Evolutionary conservation across 2,888 invertebrate species (phyloP).

Genomic region (Ennomos quercinarius): DNA sequence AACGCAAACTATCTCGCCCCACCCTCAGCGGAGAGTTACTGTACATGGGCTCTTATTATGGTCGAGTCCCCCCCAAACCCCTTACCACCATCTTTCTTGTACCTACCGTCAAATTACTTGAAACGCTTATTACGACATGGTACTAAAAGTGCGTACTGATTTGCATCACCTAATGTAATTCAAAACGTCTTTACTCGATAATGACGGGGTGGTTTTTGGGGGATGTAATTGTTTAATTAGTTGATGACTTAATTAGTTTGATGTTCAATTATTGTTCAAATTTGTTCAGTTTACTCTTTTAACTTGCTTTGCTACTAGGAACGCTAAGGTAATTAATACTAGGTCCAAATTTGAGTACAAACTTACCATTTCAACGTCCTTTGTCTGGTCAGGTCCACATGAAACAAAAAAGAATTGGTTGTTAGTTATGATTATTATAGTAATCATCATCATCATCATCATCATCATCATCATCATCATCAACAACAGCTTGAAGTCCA

Average conservation of each 20-base stretch:
- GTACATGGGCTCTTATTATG: no score
- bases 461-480: no score
- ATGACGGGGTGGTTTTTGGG: constrained; percentile 18
- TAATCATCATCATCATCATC: no score
- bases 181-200: constrained; percentile 22
- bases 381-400: constrained; percentile 63
- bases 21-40: no score
- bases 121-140: constrained; percentile 11
- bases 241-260: neutral
- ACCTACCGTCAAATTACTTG: no score
- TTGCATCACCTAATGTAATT: constrained; percentile 18
- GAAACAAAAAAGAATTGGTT: constrained; percentile 58
- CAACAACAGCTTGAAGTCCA: no score
- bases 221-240: constrained; percentile 23
- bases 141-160: constrained; percentile 11
- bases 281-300: constrained; percentile 71
- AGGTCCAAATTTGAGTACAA: no score
- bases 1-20: no score
- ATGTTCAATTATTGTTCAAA: constrained; percentile 11
- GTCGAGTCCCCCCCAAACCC: no score
- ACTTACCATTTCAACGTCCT: constrained; percentile 77
- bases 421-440: no score
- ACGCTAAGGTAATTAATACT: no score
- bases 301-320: constrained; percentile 49
- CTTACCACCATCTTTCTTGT: neutral